Conservation (phyloP, 1,140 invertebrate genomes). For the Pogonomyrmex barbatus region DNA sequence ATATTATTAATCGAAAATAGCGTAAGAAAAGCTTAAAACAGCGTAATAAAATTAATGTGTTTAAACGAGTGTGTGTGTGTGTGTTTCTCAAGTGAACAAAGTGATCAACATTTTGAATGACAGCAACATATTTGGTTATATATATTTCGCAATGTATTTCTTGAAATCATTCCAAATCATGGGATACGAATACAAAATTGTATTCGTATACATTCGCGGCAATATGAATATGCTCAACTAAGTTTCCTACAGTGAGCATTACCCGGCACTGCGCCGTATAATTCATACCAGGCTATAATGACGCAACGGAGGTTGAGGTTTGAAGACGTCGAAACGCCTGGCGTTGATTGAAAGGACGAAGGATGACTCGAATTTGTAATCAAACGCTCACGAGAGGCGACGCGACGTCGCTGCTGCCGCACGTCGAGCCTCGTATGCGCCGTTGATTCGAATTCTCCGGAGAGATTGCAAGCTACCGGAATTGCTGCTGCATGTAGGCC, state of each 20-base stretch:
- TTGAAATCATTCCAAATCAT: not conserved
- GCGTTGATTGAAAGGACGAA: constrained; percentile 72
- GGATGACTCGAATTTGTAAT: constrained; percentile 75
- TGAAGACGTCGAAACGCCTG: constrained; percentile 59
- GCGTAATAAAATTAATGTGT: not conserved
- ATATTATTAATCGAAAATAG: not conserved
- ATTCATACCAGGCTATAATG: constrained; percentile 51
- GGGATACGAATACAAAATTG: not conserved
- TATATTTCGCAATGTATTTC: not conserved
- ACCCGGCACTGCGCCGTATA: constrained; percentile 21
- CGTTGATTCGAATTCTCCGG: constrained; percentile 59
- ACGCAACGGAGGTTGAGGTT: constrained; percentile 43
- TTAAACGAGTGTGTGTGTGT: no score
- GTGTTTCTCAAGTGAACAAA: not conserved
- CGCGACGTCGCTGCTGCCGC: not conserved
- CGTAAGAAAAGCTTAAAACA: not conserved
- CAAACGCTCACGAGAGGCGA: constrained; percentile 60
- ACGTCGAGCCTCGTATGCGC: constrained; percentile 35
- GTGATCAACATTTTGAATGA: constrained; percentile 2
- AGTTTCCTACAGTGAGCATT: constrained; percentile 18
- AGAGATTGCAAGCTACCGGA: constrained; percentile 42
- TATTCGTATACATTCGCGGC: not conserved
- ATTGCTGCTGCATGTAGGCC: constrained; percentile 58
- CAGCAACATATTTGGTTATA: not conserved
- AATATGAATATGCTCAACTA: constrained; percentile 29